Conservation (phyloP, 35 echinoderm and acorn worm genomes). For the Heliocidaris erythrogramma region DNA sequence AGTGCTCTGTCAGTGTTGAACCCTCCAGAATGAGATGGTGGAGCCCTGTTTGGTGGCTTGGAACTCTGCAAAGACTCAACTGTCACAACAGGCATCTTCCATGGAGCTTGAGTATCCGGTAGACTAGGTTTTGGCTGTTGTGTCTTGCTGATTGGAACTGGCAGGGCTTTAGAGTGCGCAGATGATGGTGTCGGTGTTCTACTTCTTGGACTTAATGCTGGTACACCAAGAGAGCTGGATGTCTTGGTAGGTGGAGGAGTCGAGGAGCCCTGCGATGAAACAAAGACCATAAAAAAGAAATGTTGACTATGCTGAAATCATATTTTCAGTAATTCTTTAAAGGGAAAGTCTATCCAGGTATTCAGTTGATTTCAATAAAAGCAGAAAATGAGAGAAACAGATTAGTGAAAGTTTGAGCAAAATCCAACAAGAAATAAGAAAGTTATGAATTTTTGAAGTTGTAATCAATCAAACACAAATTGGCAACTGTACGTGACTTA, state of each 20-base stretch:
- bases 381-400: too few relatives aligned
- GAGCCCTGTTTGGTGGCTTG: not conserved
- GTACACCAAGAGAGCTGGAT: constrained; percentile 22
- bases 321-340: too few relatives aligned
- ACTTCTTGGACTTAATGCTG: not conserved
- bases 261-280: not conserved
- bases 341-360: too few relatives aligned
- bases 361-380: too few relatives aligned
- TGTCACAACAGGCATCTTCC: not conserved
- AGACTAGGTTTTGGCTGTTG: constrained; percentile 17
- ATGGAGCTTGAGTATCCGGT: not conserved
- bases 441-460: too few relatives aligned
- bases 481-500: too few relatives aligned
- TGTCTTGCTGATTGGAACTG: not conserved
- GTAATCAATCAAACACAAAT: too few relatives aligned
- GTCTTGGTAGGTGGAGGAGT: not conserved
- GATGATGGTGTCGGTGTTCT: constrained; percentile 21
- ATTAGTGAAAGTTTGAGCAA: too few relatives aligned
- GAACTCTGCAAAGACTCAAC: not conserved
- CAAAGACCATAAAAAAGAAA: too few relatives aligned
- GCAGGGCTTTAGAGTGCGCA: not conserved
- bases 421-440: too few relatives aligned
- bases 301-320: too few relatives aligned
- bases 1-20: not conserved
- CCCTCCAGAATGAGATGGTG: not conserved